Evolutionary conservation across 1,140 invertebrate species (phyloP).

Genomic region (Scaptodrosophila lebanonensis): DNA sequence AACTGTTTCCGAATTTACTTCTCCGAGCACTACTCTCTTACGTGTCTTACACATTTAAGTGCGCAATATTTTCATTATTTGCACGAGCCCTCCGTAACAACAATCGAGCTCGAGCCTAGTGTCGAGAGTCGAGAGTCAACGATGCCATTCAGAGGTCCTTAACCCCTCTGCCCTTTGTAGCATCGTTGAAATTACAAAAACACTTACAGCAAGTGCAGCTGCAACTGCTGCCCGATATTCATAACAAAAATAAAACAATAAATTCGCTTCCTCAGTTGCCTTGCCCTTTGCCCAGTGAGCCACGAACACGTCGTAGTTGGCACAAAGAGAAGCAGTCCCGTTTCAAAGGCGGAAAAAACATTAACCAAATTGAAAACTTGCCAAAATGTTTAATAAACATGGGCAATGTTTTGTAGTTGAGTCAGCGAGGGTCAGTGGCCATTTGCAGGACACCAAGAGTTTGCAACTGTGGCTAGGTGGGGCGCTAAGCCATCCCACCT

Average conservation of each 20-base stretch:
- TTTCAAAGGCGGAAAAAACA: slow-evolving; percentile 40
- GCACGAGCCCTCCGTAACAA: too few relatives aligned
- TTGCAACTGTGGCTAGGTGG: too few relatives aligned
- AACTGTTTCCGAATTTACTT: too few relatives aligned
- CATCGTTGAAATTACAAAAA: slow-evolving; percentile 18
- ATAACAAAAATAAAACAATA: slow-evolving; percentile 50
- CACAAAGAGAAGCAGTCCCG: background rate
- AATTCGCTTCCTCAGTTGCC: slow-evolving; percentile 11
- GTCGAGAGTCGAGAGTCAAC: slow-evolving; percentile 37
- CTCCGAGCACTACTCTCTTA: too few relatives aligned
- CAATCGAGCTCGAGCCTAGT: too few relatives aligned
- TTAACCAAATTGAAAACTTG: slow-evolving; percentile 69
- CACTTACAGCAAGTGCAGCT: slow-evolving; percentile 24
- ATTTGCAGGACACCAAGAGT: too few relatives aligned
- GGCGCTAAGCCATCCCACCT: too few relatives aligned
- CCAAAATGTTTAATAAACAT: slow-evolving; percentile 69
- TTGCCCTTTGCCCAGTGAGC: too few relatives aligned
- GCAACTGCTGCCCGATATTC: slow-evolving; percentile 25
- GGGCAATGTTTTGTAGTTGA: too few relatives aligned
- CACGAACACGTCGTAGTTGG: background rate
- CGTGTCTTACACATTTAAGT: too few relatives aligned
- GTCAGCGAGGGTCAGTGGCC: too few relatives aligned
- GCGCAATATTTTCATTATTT: too few relatives aligned
- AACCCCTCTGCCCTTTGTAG: slow-evolving; percentile 34
- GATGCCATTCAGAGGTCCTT: slow-evolving; percentile 35